phyloP scores from a whole-genome alignment of 1,140 invertebrate genomes.

The Saccostrea cuccullata region DNA sequence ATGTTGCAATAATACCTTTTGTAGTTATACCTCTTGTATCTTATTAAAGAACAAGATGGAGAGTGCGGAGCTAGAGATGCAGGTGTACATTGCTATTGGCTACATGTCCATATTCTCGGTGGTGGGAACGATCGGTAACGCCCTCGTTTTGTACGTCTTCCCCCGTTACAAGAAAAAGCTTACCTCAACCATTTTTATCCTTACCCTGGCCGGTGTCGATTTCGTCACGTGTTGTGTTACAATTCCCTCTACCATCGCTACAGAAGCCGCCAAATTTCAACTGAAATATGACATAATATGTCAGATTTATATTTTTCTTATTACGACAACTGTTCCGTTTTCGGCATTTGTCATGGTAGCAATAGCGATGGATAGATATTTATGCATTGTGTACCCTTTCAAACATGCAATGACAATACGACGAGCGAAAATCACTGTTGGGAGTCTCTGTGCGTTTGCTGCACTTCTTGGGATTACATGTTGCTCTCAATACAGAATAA shows the following conservation, averaged over 20 bases:
- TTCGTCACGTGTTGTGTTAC: no score
- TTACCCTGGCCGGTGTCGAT: constrained; percentile 47
- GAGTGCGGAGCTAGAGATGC: not conserved
- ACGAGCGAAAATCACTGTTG: constrained; percentile 69
- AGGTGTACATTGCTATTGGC: constrained; percentile 36
- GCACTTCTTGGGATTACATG: constrained; percentile 66
- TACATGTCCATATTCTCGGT: no score
- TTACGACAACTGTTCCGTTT: constrained; percentile 72
- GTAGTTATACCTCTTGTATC: not conserved
- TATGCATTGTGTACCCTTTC: no score
- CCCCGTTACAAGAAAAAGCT: constrained; percentile 69
- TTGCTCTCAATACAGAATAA: constrained; percentile 59
- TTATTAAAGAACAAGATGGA: not conserved
- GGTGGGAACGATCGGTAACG: no score
- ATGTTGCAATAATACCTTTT: not conserved
- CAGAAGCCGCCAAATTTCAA: constrained; percentile 64
- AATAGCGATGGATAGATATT: constrained; percentile 46
- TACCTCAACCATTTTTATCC: constrained; percentile 73
- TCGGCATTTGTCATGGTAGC: constrained; percentile 74
- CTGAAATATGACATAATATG: constrained; percentile 67
- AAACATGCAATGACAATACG: constrained; percentile 57
- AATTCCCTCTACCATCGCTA: constrained; percentile 52
- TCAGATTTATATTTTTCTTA: constrained; percentile 73
- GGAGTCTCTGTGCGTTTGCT: constrained; percentile 62
- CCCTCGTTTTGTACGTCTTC: constrained; percentile 58